Conservation (phyloP, 2,888 invertebrate genomes). For the Atethmia centrago region DNA sequence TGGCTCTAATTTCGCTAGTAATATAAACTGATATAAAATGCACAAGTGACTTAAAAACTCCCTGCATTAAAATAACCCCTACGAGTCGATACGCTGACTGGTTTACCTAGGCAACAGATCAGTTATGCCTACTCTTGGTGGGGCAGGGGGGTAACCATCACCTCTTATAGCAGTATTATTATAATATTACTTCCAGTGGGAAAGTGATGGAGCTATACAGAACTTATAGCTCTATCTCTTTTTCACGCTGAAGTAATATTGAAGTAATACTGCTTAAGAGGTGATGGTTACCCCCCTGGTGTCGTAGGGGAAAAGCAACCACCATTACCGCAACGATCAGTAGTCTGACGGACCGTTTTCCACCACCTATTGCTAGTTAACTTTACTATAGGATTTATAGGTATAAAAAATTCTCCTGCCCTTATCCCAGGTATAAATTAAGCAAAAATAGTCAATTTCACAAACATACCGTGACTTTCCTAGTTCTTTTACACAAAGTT, state of each 20-base stretch:
- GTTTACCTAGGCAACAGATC: too few relatives aligned
- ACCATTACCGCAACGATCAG: not conserved
- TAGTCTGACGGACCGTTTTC: not conserved
- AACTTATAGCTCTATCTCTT: too few relatives aligned
- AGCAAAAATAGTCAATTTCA: not conserved
- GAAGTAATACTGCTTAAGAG: too few relatives aligned
- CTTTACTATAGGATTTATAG: not conserved
- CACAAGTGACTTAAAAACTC: not conserved
- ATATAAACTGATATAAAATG: not conserved
- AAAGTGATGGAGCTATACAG: too few relatives aligned
- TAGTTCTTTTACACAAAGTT: conserved; percentile 8
- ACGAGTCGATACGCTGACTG: not conserved
- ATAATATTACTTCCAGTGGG: too few relatives aligned
- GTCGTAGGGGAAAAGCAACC: too few relatives aligned
- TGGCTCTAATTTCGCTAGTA: too few relatives aligned
- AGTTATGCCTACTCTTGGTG: too few relatives aligned
- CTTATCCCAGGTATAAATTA: not conserved
- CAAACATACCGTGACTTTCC: not conserved
- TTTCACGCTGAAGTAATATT: too few relatives aligned
- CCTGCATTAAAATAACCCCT: not conserved
- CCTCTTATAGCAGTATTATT: too few relatives aligned
- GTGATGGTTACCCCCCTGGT: too few relatives aligned
- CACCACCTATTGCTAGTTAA: not conserved
- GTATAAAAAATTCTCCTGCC: not conserved
- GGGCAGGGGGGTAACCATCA: too few relatives aligned